Evolutionary conservation across 2,797 vertebrate genomes (phyloP).

Genomic region (Taeniopygia guttata): DNA sequence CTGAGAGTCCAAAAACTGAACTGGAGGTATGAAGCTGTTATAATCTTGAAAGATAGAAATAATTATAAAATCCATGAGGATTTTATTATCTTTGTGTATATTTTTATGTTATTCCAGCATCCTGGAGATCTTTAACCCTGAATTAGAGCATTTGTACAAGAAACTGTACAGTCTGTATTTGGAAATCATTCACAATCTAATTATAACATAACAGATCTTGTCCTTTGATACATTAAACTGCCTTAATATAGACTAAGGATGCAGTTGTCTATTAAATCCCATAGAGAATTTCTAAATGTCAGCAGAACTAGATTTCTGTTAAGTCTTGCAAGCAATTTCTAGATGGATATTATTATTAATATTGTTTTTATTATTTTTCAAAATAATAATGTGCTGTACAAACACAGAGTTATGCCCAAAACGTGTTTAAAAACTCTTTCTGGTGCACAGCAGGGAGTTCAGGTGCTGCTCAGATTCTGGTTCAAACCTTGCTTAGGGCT

Average conservation of each 20-base stretch:
- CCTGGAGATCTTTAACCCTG: neutral
- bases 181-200: constrained; percentile 29
- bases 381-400: neutral
- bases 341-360: neutral
- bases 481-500: neutral
- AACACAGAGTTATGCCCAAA: neutral
- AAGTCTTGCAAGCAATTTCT: neutral
- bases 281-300: neutral
- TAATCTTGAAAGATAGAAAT: constrained; percentile 17
- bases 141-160: constrained; percentile 31
- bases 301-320: neutral
- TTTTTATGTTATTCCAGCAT: neutral
- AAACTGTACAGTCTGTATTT: neutral
- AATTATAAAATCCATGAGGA: constrained; percentile 41
- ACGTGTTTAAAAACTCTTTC: neutral
- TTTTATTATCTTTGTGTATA: constrained; percentile 25
- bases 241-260: neutral
- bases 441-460: neutral
- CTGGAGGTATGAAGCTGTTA: neutral
- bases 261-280: neutral
- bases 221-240: constrained; percentile 6
- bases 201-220: constrained; percentile 21
- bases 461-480: neutral
- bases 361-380: neutral
- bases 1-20: constrained; percentile 10